A percentile compares a stretch with the other conserved stretches of the same genome.
Conservation (phyloP, 2,113 vertebrate species). For the Cyprichromis sp. region DNA sequence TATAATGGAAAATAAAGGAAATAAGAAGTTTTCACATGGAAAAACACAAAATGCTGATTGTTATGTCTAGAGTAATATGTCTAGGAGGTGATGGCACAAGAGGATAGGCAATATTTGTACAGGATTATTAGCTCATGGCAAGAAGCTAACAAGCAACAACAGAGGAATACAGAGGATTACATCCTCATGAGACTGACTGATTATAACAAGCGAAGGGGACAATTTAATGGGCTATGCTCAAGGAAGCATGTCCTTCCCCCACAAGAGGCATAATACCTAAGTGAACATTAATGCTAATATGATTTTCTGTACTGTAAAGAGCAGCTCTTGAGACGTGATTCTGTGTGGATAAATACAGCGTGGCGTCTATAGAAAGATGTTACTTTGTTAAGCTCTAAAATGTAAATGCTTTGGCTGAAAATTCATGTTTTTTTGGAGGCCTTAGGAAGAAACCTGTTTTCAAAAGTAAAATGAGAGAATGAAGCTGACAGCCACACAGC, state of each 20-base stretch:
- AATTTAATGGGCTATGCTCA: constrained; percentile 46
- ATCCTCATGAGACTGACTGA: constrained; percentile 48
- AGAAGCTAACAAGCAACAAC: constrained; percentile 38
- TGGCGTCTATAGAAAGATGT: not conserved
- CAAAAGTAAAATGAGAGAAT: not conserved
- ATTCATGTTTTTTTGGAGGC: not conserved
- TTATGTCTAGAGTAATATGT: not conserved
- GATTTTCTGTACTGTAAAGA: constrained; percentile 3
- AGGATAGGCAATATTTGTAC: not conserved
- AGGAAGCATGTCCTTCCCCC: constrained; percentile 41
- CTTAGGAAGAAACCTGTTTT: not conserved
- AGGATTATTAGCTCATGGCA: constrained; percentile 23
- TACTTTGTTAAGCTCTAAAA: not conserved
- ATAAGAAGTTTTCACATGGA: not conserved
- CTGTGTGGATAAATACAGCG: not conserved
- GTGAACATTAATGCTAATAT: constrained; percentile 11
- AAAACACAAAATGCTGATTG: not conserved
- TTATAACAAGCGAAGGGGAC: constrained; percentile 38
- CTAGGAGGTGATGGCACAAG: not conserved
- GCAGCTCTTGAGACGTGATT: not conserved
- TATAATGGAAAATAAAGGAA: constrained; percentile 59
- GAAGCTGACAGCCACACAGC: not conserved
- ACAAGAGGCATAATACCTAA: constrained; percentile 29
- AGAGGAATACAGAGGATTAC: constrained; percentile 35
- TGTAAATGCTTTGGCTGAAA: not conserved